Percentiles rank a stretch among this genome's conserved stretches.
These are phyloP conservation scores for Callyntrura guangdongensis DNA, from an alignment of 2,888 invertebrate species.

Conservation along the genomic window DNA sequence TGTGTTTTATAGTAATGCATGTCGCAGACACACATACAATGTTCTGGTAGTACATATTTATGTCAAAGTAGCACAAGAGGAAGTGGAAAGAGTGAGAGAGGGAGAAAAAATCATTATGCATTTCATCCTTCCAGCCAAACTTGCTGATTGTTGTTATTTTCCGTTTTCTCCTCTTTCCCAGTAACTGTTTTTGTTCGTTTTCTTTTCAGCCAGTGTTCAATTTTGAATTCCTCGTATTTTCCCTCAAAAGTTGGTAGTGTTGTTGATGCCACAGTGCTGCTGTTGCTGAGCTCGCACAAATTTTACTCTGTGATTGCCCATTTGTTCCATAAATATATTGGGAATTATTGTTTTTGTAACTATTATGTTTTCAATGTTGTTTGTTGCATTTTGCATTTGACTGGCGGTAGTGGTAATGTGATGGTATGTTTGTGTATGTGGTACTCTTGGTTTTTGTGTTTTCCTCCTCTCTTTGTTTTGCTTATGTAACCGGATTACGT, in stretches of 20 bases:
- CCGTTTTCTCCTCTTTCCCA: neutral
- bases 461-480: neutral
- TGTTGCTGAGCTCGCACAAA: conserved; percentile 16
- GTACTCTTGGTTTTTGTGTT: conserved; percentile 2
- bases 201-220: neutral
- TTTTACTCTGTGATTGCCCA: neutral
- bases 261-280: neutral
- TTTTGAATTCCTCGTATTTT: conserved; percentile 21
- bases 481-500: conserved; percentile 1
- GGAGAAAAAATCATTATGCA: conserved; percentile 25
- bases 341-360: neutral
- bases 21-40: conserved; percentile 8
- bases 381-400: conserved; percentile 52
- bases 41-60: conserved; percentile 4
- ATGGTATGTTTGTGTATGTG: neutral
- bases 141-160: conserved; percentile 19
- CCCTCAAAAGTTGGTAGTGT: neutral
- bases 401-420: conserved; percentile 26
- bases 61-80: conserved; percentile 43
- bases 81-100: conserved; percentile 24
- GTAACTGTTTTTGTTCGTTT: neutral
- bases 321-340: conserved; percentile 7
- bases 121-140: conserved; percentile 24
- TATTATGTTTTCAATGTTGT: conserved; percentile 7
- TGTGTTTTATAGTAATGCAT: conserved; percentile 6